phyloP scores from a whole-genome alignment of 2,797 vertebrate genomes.

The Epinephelus awoara region DNA sequence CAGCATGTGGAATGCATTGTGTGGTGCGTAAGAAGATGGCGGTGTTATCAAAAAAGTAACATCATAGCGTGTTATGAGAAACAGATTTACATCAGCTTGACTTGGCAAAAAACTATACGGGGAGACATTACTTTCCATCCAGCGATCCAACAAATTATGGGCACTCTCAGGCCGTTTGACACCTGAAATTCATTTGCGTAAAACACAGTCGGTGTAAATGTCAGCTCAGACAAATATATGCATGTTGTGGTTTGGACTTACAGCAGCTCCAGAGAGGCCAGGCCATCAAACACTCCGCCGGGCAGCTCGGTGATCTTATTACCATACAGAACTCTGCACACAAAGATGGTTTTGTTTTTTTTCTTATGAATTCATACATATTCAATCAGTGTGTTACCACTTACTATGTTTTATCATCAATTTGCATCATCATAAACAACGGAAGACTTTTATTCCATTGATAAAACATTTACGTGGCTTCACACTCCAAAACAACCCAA shows the following conservation, averaged over 20 bases:
- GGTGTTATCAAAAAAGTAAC: not conserved
- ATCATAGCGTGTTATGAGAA: not conserved
- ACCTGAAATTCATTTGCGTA: slow-evolving; percentile 8
- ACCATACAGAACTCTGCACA: slow-evolving; percentile 93
- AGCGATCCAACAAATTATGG: not conserved
- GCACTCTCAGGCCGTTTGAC: not conserved
- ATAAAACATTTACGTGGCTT: not conserved
- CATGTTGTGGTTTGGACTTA: slow-evolving; percentile 82
- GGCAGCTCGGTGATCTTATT: slow-evolving; percentile 98
- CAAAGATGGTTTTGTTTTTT: not conserved
- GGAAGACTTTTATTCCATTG: not conserved
- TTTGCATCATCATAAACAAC: not conserved
- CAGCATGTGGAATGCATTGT: not conserved
- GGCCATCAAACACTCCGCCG: slow-evolving; percentile 93
- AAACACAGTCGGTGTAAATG: slow-evolving; percentile 3
- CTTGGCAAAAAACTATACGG: not conserved
- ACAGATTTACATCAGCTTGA: slow-evolving; percentile 1
- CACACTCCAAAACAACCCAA: not conserved
- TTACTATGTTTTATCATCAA: not conserved
- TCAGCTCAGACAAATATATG: slow-evolving; percentile 13
- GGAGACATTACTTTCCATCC: not conserved
- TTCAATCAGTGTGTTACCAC: not conserved
- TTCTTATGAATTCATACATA: not conserved
- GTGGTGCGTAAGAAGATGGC: not conserved
- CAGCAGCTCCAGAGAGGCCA: slow-evolving; percentile 94